phyloP scores from a whole-genome alignment of 2,888 invertebrate genomes.

The Eupithecia tripunctaria region DNA sequence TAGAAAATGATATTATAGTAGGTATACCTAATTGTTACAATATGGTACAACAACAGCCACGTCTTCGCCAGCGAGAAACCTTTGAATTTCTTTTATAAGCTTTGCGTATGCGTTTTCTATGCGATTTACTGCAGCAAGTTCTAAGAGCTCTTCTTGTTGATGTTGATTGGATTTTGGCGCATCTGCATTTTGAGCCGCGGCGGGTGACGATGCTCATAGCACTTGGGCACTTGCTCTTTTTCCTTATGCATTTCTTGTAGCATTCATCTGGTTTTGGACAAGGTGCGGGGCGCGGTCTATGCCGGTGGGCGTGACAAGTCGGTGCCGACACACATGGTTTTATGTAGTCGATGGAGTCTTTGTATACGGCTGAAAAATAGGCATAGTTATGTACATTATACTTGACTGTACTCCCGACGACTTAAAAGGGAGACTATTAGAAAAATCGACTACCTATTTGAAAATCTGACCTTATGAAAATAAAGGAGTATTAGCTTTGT shows the following conservation, averaged over 20 bases:
- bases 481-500: not conserved
- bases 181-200: slow-evolving; percentile 63
- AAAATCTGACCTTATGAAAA: too few relatives aligned
- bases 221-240: slow-evolving; percentile 68
- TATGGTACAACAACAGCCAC: slow-evolving; percentile 62
- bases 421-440: too few relatives aligned
- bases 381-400: too few relatives aligned
- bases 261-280: slow-evolving; percentile 72
- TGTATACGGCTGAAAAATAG: slow-evolving; percentile 58
- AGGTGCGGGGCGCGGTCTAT: slow-evolving; percentile 69
- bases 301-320: slow-evolving; percentile 70
- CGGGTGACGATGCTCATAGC: slow-evolving; percentile 66
- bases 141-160: slow-evolving; percentile 55
- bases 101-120: slow-evolving; percentile 61
- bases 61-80: slow-evolving; percentile 51
- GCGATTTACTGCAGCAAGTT: slow-evolving; percentile 45
- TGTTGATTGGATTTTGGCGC: slow-evolving; percentile 60
- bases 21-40: slow-evolving; percentile 45
- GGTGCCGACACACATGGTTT: slow-evolving; percentile 74
- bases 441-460: too few relatives aligned
- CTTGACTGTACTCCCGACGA: too few relatives aligned
- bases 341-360: slow-evolving; percentile 57
- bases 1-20: not conserved
- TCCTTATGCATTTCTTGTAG: slow-evolving; percentile 64
- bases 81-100: slow-evolving; percentile 58